phyloP scores from a whole-genome alignment of 2,888 invertebrate species.

The Corythucha ciliata region DNA sequence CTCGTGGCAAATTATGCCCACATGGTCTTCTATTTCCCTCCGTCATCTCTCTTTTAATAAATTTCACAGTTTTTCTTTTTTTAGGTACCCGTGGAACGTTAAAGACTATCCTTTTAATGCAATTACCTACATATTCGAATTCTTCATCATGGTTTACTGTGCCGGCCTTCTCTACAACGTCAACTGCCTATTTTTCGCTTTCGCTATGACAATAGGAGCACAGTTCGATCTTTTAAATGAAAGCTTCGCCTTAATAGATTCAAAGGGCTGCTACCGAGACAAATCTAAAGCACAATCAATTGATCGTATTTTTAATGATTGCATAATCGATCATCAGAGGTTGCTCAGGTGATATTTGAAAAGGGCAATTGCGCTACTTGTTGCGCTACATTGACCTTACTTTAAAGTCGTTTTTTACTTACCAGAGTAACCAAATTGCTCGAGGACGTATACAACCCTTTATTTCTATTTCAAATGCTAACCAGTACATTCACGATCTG shows the following conservation, averaged over 20 bases:
- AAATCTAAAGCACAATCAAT: neutral
- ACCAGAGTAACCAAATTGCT: constrained; percentile 24
- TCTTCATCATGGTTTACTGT: constrained; percentile 30
- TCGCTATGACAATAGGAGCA: constrained; percentile 19
- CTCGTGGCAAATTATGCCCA: constrained; percentile 26
- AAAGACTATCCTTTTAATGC: constrained; percentile 15
- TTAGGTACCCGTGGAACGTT: constrained; percentile 4
- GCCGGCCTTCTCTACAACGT: constrained; percentile 29
- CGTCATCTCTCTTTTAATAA: too few species aligned
- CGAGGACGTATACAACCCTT: constrained; percentile 29
- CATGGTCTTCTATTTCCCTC: too few species aligned
- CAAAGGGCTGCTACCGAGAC: constrained; percentile 8
- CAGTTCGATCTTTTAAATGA: constrained; percentile 24
- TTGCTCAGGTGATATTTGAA: constrained; percentile 23
- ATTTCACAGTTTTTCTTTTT: too few species aligned
- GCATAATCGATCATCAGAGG: constrained; percentile 26
- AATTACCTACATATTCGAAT: constrained; percentile 26
- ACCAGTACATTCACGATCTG: constrained; percentile 30
- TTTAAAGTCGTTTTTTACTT: too few species aligned
- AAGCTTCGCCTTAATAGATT: constrained; percentile 18
- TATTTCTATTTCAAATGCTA: constrained; percentile 30
- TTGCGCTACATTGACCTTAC: too few species aligned
- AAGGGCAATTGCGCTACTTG: too few species aligned
- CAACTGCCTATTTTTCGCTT: constrained; percentile 28
- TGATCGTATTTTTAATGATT: constrained; percentile 19